Conservation (phyloP, 2,888 invertebrate genomes). For the Callyntrura guangdongensis region DNA sequence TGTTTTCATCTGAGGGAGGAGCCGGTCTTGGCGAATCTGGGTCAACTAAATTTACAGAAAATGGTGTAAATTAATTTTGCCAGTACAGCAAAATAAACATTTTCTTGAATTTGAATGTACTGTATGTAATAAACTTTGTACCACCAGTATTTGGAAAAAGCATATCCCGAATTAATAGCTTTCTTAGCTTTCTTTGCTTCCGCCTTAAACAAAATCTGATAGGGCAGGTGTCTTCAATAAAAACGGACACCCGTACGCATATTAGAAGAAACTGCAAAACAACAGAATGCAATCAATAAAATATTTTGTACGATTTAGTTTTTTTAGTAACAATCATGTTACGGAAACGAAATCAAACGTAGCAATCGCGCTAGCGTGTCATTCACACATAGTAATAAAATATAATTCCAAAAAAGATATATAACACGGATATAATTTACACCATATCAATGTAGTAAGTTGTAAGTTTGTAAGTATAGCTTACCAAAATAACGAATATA, state of each 20-base stretch:
- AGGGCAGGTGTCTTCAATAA: slow-evolving; percentile 72
- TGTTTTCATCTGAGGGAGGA: slow-evolving; percentile 79
- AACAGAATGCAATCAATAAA: not conserved
- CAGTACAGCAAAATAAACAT: not conserved
- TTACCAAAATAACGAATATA: slow-evolving; percentile 70
- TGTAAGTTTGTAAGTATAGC: not conserved
- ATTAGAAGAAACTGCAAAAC: slow-evolving; percentile 58
- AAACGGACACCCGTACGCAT: slow-evolving; percentile 67
- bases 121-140: not conserved
- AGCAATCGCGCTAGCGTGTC: not conserved
- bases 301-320: too few species aligned
- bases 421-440: too few species aligned
- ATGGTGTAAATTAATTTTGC: not conserved
- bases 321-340: not conserved
- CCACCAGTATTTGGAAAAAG: slow-evolving; percentile 59
- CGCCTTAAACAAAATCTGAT: slow-evolving; percentile 63
- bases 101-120: not conserved
- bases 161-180: slow-evolving; percentile 57
- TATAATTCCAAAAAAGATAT: not conserved
- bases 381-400: not conserved
- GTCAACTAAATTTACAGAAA: slow-evolving; percentile 6
- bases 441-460: too few species aligned
- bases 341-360: not conserved
- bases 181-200: slow-evolving; percentile 59
- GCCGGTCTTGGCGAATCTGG: slow-evolving; percentile 45